These are phyloP conservation scores for Meleagris gallopavo DNA, from an alignment of 2,113 vertebrate species.

Conservation along the genomic window DNA sequence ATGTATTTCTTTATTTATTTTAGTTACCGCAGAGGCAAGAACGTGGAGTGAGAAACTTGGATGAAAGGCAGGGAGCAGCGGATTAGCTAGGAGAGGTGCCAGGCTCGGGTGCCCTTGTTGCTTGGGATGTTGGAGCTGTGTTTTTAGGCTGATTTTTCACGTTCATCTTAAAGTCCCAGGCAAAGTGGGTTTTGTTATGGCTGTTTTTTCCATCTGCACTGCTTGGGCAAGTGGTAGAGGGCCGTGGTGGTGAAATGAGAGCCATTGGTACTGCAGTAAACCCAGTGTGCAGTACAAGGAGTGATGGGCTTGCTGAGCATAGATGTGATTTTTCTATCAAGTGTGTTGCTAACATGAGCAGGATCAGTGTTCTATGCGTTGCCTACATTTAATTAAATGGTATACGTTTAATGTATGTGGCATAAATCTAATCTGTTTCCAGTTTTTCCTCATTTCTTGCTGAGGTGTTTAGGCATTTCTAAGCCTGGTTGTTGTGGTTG, in stretches of 20 bases:
- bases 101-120: background rate
- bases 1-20: conserved; percentile 46
- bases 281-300: background rate
- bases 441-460: background rate
- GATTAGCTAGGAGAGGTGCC: conserved; percentile 7
- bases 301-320: background rate
- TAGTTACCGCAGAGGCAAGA: background rate
- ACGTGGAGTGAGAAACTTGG: background rate
- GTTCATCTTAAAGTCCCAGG: background rate
- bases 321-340: background rate
- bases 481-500: background rate
- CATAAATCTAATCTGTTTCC: background rate
- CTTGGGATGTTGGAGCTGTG: background rate
- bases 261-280: background rate
- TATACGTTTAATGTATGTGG: background rate
- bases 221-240: accelerated
- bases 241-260: background rate
- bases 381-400: background rate
- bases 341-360: background rate
- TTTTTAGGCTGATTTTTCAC: background rate
- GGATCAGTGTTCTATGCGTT: background rate
- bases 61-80: background rate
- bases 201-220: background rate
- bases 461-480: background rate
- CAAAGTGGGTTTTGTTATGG: background rate